Evolutionary conservation across 1,140 invertebrate genomes (phyloP), one percentile per base, ranked within the genome.

Genomic region (Alviniconcha marisindica): DNA sequence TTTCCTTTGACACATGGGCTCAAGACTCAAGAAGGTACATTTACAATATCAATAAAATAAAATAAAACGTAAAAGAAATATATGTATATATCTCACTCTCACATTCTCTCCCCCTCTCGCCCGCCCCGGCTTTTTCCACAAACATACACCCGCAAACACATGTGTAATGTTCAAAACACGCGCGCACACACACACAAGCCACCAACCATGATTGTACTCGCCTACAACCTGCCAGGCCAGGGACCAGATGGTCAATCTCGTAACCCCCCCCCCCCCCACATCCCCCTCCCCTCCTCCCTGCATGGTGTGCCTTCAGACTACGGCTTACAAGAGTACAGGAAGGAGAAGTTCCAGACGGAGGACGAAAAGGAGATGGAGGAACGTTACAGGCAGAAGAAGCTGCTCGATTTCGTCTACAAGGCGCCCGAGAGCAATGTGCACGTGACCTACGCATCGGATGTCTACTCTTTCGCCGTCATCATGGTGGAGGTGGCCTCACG

Each of bases 401-500:
- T 36, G 44, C 18, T 56, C 0, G 74, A 77, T 12, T 44, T 33
- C 44, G 93, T 98, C 74, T 98, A 97, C 97, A 97, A 96, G 33
- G 96, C 97, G 0, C 97, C 97, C 3, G 97, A 98, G 93, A 97
- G 97, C 80, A 97, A 97, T 90, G 95, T 51, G 93, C 94, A 83
- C 86, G 93, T 97, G 33, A 94, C 74, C 4, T 96, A 96, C 91
- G 92, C 96, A 0, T 97, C 95, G 0, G 97, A 98, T 93, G 97
- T 98, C 78, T 98, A 97, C 93, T 96, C 96, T 81, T 98, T 98
- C 90, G 96, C 96, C 44, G 98, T 99, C 85, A 96, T 98, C 85
- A 96, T 98, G 95, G 96, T 98, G 91, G 97, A 99, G 93, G 96
- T 98, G 2, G 96, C 98, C n/a, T 96, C 97, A 15, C 94, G 97